Evolutionary conservation across 2,888 invertebrate genomes (phyloP), one percentile per base, ranked within the genome.

Genomic region (Lobophora halterata): DNA sequence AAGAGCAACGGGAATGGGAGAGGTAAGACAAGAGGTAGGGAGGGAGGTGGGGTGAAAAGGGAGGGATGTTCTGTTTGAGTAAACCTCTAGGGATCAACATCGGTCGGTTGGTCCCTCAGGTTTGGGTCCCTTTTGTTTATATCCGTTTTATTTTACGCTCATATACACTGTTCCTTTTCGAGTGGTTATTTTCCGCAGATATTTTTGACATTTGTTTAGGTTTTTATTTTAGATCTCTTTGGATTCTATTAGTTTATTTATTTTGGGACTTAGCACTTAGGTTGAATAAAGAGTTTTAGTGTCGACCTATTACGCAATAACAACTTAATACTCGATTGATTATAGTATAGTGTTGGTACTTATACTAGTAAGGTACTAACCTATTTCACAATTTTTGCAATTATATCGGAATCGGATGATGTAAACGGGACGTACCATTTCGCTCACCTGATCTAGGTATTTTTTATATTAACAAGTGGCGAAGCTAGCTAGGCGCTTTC

Each of bases 121-220:
- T 52, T 54, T 65, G 60, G 68, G 61, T 50, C 52, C 60, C 71
- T 67, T 83, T 85, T 85, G 85, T 85, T 72, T 83, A 79, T 70
- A 61, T 61, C 64, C 62, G 54, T 63, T 65, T 72, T 69, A 71
- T 83, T 75, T 81, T 71, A 67, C 70, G 71, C 66, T 65, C 61
- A 59, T 58, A 46, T 51, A 40, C 40, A 42, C 52, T 52, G 51
- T 52, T n/a, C n/a, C n/a, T n/a, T n/a, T 56, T 53, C 49, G 38
- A 53, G 55, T 40, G 50, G 55, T 52, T 49, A 49, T 54, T 52
- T 52, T 54, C 50, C 52, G 48, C 38, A 30, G 42, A 41, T 43
- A 44, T 48, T 41, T 46, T 40, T 46, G 41, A 21, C 12, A 27
- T 35, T 41, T 25, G 24, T 34, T 44, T 35, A 34, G 21, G 38